Conservation (phyloP, 2,797 vertebrate species). For the Takifugu ocellatus region DNA sequence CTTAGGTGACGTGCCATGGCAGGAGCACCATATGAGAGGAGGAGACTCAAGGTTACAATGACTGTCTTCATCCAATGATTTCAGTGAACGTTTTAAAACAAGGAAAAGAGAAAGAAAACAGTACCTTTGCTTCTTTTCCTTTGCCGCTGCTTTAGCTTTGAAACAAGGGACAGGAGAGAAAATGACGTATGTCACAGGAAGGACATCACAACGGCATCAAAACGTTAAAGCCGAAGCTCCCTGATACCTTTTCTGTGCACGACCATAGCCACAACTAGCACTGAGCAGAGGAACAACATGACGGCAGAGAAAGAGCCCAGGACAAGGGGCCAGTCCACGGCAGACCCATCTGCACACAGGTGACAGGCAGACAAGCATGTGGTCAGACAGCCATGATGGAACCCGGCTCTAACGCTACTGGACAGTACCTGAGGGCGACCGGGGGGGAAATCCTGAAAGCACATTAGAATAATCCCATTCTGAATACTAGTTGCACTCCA, state of each 20-base stretch:
- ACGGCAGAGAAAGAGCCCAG: constrained; percentile 65
- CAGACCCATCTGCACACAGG: constrained; percentile 20
- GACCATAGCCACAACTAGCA: constrained; percentile 39
- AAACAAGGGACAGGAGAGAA: constrained; percentile 1
- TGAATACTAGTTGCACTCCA: constrained; percentile 11
- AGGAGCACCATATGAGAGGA: too few relatives aligned
- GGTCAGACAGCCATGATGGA: not conserved
- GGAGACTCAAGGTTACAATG: too few relatives aligned
- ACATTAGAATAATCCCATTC: constrained; percentile 21
- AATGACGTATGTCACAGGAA: constrained; percentile 2
- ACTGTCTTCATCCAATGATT: too few relatives aligned
- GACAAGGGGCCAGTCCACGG: constrained; percentile 70
- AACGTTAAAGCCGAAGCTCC: not conserved
- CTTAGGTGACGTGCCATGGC: too few relatives aligned
- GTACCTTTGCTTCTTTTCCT: constrained; percentile 68
- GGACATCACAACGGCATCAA: not conserved
- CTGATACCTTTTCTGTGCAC: constrained; percentile 58
- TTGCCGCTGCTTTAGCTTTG: constrained; percentile 55
- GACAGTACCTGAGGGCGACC: constrained; percentile 41
- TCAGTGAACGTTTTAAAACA: not conserved
- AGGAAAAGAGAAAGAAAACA: not conserved
- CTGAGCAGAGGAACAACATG: constrained; percentile 60
- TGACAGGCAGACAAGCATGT: too few relatives aligned
- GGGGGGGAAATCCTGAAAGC: constrained; percentile 46
- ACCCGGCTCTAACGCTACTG: not conserved